A percentile compares a stretch with the other conserved stretches of the same genome.
Evolutionary conservation across 2,113 vertebrate genomes (phyloP).

Genomic region (Plecotus auritus): DNA sequence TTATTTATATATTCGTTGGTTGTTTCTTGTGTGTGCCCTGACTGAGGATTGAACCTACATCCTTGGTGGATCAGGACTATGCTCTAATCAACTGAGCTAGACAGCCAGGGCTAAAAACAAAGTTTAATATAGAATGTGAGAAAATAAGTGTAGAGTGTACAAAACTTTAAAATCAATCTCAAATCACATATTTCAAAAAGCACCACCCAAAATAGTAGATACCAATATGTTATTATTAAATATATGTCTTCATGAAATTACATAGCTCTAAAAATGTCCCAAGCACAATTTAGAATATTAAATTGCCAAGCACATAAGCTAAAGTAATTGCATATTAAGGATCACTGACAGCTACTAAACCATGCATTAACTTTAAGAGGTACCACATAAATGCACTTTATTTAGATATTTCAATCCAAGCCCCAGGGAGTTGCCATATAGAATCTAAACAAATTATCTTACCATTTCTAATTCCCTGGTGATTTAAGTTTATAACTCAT

Average conservation of each 20-base stretch:
- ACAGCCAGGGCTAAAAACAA: neutral
- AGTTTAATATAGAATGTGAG: neutral
- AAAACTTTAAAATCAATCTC: neutral
- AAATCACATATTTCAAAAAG: neutral
- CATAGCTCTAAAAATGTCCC: conserved; percentile 14
- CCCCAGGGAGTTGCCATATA: neutral
- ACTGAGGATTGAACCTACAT: neutral
- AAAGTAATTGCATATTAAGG: conserved; percentile 49
- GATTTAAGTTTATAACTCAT: conserved; percentile 12
- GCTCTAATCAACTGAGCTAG: neutral
- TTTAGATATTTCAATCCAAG: conserved; percentile 47
- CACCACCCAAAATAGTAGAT: neutral
- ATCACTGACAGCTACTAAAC: conserved; percentile 32
- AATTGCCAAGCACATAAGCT: conserved; percentile 30
- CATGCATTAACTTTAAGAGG: conserved; percentile 23
- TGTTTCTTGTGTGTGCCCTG: neutral
- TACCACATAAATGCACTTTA: conserved; percentile 34
- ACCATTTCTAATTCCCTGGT: conserved; percentile 12
- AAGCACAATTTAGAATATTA: conserved; percentile 34
- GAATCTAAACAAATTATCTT: neutral
- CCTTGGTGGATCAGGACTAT: neutral
- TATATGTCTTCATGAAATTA: neutral
- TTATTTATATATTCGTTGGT: neutral
- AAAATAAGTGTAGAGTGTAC: neutral
- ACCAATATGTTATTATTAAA: neutral